Conservation (phyloP, 2,888 invertebrate genomes). For the Phyllotreta striolata region DNA sequence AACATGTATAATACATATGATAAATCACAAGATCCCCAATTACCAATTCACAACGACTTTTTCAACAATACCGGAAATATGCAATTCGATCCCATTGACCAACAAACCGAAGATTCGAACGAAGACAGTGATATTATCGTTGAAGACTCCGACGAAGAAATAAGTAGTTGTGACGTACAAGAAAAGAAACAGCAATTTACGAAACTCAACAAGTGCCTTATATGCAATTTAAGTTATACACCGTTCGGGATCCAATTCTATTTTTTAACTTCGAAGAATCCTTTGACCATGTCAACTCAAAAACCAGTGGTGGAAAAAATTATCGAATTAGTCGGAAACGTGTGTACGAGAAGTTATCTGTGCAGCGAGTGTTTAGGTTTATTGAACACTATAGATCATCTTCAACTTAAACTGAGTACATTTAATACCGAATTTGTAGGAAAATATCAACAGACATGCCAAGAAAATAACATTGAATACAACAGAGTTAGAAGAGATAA, state of each 20-base stretch:
- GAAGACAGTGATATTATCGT: conserved; percentile 60
- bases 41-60: conserved; percentile 30
- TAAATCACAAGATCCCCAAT: conserved; percentile 31
- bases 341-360: conserved; percentile 50
- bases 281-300: conserved; percentile 58
- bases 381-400: conserved; percentile 59
- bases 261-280: conserved; percentile 54
- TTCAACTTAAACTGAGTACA: conserved; percentile 56
- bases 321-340: conserved; percentile 49
- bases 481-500: conserved; percentile 29
- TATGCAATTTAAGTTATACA: conserved; percentile 56
- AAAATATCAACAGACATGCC: conserved; percentile 53
- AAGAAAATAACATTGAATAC: conserved; percentile 39
- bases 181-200: conserved; percentile 43
- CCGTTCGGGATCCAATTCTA: conserved; percentile 57
- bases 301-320: conserved; percentile 55
- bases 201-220: conserved; percentile 52
- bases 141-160: conserved; percentile 58
- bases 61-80: conserved; percentile 26
- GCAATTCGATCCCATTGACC: conserved; percentile 45
- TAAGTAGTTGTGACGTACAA: conserved; percentile 52
- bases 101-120: conserved; percentile 54
- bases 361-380: conserved; percentile 59
- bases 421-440: conserved; percentile 52
- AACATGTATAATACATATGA: conserved; percentile 38